phyloP scores from a whole-genome alignment of 2,888 invertebrate species.

The Scaptomyza flava region DNA sequence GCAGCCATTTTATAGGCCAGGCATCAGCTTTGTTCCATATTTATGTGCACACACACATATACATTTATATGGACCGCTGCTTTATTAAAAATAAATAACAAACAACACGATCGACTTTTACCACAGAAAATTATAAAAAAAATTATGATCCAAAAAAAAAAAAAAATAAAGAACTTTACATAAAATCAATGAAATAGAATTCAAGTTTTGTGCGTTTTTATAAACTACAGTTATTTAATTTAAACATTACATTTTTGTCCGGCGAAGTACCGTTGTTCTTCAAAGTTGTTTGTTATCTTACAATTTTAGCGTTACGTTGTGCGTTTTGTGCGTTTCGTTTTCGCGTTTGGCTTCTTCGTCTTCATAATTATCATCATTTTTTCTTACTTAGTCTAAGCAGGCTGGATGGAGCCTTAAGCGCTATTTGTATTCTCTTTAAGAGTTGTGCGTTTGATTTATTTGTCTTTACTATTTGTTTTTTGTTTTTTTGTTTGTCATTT shows the following conservation, averaged over 20 bases:
- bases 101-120: constrained; percentile 10
- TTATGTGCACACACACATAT: constrained; percentile 37
- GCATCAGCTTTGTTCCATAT: constrained; percentile 72
- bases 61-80: constrained; percentile 11
- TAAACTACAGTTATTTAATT: too few species aligned
- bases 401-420: constrained; percentile 26
- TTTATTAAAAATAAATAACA: constrained; percentile 34
- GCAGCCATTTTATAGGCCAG: constrained; percentile 77
- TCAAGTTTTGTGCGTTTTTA: too few species aligned
- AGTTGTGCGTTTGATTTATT: constrained; percentile 41
- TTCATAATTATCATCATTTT: constrained; percentile 1
- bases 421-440: constrained; percentile 20
- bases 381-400: constrained; percentile 32
- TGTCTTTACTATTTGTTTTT: constrained; percentile 5
- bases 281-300: constrained; percentile 2
- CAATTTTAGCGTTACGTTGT: constrained; percentile 28
- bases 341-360: constrained; percentile 24
- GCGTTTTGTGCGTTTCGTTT: constrained; percentile 48
- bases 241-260: constrained; percentile 1
- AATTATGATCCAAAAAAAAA: not conserved
- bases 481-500: constrained; percentile 10
- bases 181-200: too few species aligned
- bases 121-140: not conserved
- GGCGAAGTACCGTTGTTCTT: constrained; percentile 1
- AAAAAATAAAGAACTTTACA: not conserved